Base-by-base conservation (phyloP, 2,797 vertebrate species). In the Lacerta bilineata region DNA sequence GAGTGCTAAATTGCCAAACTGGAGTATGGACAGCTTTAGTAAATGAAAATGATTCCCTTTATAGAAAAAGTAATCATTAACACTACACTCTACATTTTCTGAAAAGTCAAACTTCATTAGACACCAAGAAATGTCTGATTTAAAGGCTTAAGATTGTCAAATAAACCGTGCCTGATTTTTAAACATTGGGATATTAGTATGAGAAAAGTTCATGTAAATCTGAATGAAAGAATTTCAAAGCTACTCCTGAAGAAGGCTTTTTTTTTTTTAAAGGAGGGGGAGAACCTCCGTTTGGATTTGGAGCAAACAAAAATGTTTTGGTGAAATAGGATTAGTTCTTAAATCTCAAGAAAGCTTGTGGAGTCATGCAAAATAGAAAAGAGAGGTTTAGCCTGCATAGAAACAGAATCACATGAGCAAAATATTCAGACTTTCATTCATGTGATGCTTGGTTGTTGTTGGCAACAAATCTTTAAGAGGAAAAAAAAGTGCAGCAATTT, bases 321-420 rank as follows among this genome's bases (percentile, higher is more conserved):
- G 94, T 96, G 93, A 96, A 96, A 96, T 95, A 97, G 96, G 97
- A 97, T 97, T 97, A 97, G 94, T 91, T 82, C 91, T 95, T 97
- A 97, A 97, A 93, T 96, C 96, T 95, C 90, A 91, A 95, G 91
- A 96, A 96, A 96, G 94, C 97, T 93, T 89, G 94, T 93, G 94
- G 94, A 95, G 94, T 95, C 95, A 94, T 92, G 92, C 94, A 94
- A 94, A 95, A 95, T 55, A 71, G 94, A 94, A 93, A 88, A 95
- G 93, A 93, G 92, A 91, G 95, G 93, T 96, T 96, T 95, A 95
- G 88, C 95, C 94, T 94, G 89, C 90, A 89, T 93, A 94, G 95
- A 95, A 96, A 97, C 96, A 78, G 88, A 95, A 92, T 96, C 97
- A 95, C 96, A 96, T 97, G 97, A 97, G 95, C 86, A 86, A 91